Evolutionary conservation across 2,888 invertebrate genomes (phyloP).

Genomic region (Stenotaenia linearis): DNA sequence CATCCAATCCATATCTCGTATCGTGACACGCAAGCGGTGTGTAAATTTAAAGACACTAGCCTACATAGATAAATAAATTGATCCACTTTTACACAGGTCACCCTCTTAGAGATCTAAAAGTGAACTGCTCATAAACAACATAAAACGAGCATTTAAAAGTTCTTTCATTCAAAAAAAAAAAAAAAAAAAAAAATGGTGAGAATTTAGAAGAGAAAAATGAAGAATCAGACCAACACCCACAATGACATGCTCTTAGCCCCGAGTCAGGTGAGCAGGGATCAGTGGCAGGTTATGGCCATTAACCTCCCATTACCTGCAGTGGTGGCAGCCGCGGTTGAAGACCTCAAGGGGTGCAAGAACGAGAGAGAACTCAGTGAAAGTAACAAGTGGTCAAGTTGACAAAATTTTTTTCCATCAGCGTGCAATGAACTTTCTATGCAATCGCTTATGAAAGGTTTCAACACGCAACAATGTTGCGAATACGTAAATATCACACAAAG

Average conservation of each 20-base stretch:
- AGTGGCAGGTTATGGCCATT: constrained; percentile 31
- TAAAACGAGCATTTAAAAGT: not conserved
- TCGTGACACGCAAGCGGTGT: no score
- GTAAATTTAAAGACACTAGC: not conserved
- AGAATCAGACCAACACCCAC: constrained; percentile 5
- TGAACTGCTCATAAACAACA: not conserved
- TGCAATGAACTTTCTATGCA: not conserved
- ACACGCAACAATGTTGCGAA: no score
- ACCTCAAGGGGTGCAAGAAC: constrained; percentile 32
- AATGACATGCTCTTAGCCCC: constrained; percentile 23
- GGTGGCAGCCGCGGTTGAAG: constrained; percentile 30
- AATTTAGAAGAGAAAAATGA: not conserved
- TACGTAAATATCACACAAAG: not conserved
- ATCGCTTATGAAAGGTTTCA: no score
- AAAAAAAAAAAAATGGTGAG: not conserved
- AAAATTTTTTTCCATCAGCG: constrained; percentile 1
- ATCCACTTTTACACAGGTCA: not conserved
- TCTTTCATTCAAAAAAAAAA: no score
- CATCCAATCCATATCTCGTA: not conserved
- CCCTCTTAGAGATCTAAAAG: not conserved
- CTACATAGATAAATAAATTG: constrained; percentile 7
- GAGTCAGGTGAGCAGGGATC: constrained; percentile 24
- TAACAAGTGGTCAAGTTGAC: constrained; percentile 30
- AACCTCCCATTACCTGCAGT: constrained; percentile 30
- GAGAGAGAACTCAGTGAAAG: constrained; percentile 31